Percentiles rank a stretch among this genome's conserved stretches.
These are phyloP conservation scores for Actinia equina DNA, from an alignment of 64 coral and sea anemone species.

Conservation along the genomic window DNA sequence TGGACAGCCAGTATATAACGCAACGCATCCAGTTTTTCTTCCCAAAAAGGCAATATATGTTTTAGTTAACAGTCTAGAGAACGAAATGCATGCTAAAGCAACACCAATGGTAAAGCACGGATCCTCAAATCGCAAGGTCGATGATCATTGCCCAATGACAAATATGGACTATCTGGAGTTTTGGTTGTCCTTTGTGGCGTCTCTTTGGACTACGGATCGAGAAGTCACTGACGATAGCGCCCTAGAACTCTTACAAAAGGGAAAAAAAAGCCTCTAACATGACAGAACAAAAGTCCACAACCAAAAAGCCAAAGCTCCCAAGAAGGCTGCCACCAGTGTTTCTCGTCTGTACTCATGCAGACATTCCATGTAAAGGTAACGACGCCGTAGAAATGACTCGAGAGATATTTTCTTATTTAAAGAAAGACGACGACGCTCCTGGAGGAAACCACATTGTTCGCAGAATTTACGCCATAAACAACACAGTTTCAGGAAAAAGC, in stretches of 20 bases:
- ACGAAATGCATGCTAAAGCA: neutral
- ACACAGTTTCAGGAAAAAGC: neutral
- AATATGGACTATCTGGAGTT: conserved; percentile 10
- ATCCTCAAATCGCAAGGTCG: neutral
- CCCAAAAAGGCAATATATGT: neutral
- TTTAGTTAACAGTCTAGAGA: conserved; percentile 1
- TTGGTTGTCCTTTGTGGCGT: conserved; percentile 12
- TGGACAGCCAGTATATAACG: conserved; percentile 15
- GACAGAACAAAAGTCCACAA: too few relatives aligned
- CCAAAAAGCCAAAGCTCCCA: neutral
- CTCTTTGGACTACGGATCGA: neutral
- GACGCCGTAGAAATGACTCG: neutral
- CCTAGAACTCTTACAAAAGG: neutral
- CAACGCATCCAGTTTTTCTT: conserved; percentile 14
- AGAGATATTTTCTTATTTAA: neutral
- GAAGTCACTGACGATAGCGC: neutral
- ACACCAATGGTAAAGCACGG: neutral
- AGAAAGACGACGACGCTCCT: neutral
- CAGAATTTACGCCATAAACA: neutral
- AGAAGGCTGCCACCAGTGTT: conserved; percentile 8
- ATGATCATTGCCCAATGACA: conserved; percentile 3
- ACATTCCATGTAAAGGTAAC: neutral
- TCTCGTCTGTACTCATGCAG: conserved; percentile 6
- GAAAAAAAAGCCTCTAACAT: neutral
- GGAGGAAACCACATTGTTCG: neutral